Evolutionary conservation across 2,797 vertebrate genomes (phyloP), one percentile per base, ranked within the genome.

Genomic region (Nyctalus aviator): DNA sequence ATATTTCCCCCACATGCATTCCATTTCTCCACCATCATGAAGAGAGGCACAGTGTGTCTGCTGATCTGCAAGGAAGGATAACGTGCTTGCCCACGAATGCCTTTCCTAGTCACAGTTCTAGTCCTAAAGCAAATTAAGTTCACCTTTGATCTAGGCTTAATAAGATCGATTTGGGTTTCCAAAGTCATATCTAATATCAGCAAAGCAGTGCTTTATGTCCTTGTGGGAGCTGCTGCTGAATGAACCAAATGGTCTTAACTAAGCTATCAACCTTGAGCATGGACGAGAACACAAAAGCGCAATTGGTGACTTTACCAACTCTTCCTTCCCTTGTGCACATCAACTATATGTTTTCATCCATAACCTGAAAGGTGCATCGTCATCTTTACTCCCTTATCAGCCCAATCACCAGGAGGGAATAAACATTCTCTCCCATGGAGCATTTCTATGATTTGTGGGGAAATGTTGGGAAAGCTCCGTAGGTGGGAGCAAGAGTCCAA

Each of bases 101-200:
- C 48, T 92, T 81, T 93, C 77, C 93, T 93, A 76, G 64, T 91
- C 88, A 77, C 66, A 85, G 46, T 72, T 90, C 73, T 86, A 77
- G 78, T 59, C 69, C 66, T 83, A 92, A 86, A 86, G 46, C 75
- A 68, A 94, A 91, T 91, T 59, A 91, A 66, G 78, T 50, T 90
- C 25, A 71, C 71, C 84, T 96, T 93, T 93, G 79, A 94, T 94
- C 84, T 93, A 91, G n/a, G 23, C 59, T 94, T 94, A 88, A 89
- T 59, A 93, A 94, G 73, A 94, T 85, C 9, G 32, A 90, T 95
- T 88, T 95, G 88, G 71, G 44, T 81, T 97, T 97, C 64, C 86
- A 77, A 95, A 96, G 75, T 97, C 88, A 93, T 88, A 86, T 79
- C 95, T 96, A 91, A 86, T 86, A 93, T 94, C 53, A 77, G 75